Percentiles rank a stretch among this genome's conserved stretches.
Evolutionary conservation across 92 coral and sea anemone genomes (phyloP).

Genomic region (Epizoanthus illoricatus): DNA sequence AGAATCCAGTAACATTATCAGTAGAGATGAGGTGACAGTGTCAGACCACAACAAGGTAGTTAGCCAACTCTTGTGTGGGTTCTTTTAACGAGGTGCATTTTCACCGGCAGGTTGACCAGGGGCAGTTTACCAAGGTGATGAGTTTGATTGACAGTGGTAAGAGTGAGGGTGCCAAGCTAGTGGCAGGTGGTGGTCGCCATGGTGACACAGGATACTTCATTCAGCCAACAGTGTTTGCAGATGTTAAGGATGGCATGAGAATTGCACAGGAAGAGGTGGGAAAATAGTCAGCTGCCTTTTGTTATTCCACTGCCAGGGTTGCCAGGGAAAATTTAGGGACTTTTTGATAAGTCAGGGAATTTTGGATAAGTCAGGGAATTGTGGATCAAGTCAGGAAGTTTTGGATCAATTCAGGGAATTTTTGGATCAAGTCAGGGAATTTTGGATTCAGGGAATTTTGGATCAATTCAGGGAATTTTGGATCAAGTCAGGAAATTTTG

Average conservation of each 20-base stretch:
- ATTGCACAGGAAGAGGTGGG: slow-evolving; percentile 94
- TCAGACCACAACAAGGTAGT: too few relatives aligned
- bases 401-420: too few relatives aligned
- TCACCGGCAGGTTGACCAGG: slow-evolving; percentile 68
- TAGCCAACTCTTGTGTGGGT: too few relatives aligned
- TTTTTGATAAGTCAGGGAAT: too few relatives aligned
- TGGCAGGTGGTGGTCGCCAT: slow-evolving; percentile 75
- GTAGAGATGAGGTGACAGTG: too few relatives aligned
- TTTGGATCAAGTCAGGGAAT: too few relatives aligned
- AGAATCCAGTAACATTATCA: too few relatives aligned
- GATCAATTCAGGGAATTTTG: too few relatives aligned
- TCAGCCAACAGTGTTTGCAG: slow-evolving; percentile 93
- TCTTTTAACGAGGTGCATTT: background rate
- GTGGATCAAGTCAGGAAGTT: too few relatives aligned
- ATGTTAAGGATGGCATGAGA: slow-evolving; percentile 88
- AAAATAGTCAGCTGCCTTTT: background rate
- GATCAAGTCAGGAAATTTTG: too few relatives aligned
- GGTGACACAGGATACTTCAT: slow-evolving; percentile 92
- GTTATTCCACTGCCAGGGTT: background rate
- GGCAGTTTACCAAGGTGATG: slow-evolving; percentile 79
- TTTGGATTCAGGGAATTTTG: too few relatives aligned
- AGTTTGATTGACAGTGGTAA: slow-evolving; percentile 86
- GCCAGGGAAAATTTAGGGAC: background rate
- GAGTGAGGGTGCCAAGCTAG: slow-evolving; percentile 90
- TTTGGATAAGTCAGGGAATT: too few relatives aligned